Evolutionary conservation across 2,888 invertebrate species (phyloP).

Genomic region (Amphipyra berbera): DNA sequence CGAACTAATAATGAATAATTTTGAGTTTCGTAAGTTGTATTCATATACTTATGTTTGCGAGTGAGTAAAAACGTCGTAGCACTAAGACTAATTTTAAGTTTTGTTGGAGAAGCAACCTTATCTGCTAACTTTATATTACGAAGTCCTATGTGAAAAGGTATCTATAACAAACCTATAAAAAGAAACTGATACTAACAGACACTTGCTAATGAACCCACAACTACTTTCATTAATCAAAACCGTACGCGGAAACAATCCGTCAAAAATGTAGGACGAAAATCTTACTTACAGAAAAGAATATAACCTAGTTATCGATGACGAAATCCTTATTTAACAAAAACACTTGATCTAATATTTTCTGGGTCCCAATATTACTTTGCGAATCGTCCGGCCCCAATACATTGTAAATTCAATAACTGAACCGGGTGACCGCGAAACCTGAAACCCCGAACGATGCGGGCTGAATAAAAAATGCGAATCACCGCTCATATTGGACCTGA

Average conservation of each 20-base stretch:
- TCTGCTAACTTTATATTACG: no score
- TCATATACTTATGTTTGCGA: no score
- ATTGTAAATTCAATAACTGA: constrained; percentile 57
- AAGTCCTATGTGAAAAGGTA: no score
- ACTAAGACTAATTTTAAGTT: no score
- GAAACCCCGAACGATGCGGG: constrained; percentile 21
- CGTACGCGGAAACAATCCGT: constrained; percentile 42
- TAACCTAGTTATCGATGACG: constrained; percentile 21
- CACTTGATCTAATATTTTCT: constrained; percentile 39
- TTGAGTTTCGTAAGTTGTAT: no score
- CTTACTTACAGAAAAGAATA: constrained; percentile 21
- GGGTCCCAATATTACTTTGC: constrained; percentile 31
- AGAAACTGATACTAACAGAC: no score
- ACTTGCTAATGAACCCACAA: no score
- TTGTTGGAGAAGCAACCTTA: no score
- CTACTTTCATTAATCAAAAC: constrained; percentile 31
- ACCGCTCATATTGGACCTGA: constrained; percentile 35
- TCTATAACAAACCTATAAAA: no score
- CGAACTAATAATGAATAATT: no score
- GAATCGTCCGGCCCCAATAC: constrained; percentile 40
- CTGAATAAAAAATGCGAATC: constrained; percentile 61
- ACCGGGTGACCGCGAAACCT: constrained; percentile 63
- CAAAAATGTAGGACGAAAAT: constrained; percentile 20
- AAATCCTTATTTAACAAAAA: constrained; percentile 45
- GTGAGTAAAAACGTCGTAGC: no score